Percentiles rank a stretch among this genome's conserved stretches.
Evolutionary conservation across 1,140 invertebrate genomes (phyloP).

Genomic region (Drosophila fuyamai): DNA sequence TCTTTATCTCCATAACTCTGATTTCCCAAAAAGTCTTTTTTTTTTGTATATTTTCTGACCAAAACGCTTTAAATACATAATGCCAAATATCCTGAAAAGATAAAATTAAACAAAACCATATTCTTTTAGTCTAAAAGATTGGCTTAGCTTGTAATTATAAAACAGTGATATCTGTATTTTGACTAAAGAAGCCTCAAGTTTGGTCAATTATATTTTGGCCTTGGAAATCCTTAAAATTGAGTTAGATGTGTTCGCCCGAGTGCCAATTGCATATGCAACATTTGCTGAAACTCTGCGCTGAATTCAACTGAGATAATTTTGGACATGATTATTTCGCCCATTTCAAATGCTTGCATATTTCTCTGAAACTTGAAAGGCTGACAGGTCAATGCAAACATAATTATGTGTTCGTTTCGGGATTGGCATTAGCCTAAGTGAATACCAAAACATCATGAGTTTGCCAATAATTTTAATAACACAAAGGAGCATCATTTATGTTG

Average conservation of each 20-base stretch:
- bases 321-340: conserved; percentile 6
- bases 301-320: neutral
- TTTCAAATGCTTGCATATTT: neutral
- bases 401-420: neutral
- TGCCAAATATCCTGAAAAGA: too few species aligned
- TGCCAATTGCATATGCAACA: conserved; percentile 10
- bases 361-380: neutral
- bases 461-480: neutral
- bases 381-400: conserved; percentile 1
- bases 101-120: too few species aligned
- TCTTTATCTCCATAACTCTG: neutral
- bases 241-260: neutral
- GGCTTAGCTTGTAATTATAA: too few species aligned
- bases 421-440: neutral
- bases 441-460: neutral
- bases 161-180: too few species aligned
- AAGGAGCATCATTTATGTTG: neutral
- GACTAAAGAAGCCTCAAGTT: too few species aligned
- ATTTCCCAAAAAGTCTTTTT: neutral
- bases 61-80: too few species aligned
- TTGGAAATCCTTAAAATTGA: neutral
- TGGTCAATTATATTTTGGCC: neutral
- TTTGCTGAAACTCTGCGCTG: too few species aligned
- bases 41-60: neutral
- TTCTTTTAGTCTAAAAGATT: too few species aligned